Conservation (phyloP, 2,888 invertebrate species). For the Hoplodrina blanda region DNA sequence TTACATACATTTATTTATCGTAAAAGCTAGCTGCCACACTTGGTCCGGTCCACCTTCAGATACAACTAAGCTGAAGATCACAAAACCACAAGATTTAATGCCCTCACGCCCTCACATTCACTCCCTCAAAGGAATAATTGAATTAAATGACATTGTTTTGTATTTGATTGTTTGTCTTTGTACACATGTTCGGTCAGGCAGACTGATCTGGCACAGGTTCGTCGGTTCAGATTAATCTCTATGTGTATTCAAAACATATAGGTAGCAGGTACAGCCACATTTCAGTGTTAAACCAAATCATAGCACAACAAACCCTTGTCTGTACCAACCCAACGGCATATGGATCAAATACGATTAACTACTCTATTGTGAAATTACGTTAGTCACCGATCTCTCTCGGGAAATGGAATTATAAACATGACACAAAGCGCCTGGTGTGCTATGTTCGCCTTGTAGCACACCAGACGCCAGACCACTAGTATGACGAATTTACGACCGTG, state of each 20-base stretch:
- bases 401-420: constrained; percentile 68
- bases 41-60: neutral
- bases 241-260: neutral
- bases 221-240: neutral
- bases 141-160: neutral
- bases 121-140: constrained; percentile 10
- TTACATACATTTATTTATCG: neutral
- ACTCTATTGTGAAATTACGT: constrained; percentile 45
- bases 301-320: constrained; percentile 30
- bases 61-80: neutral
- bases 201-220: neutral
- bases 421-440: constrained; percentile 46
- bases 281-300: constrained; percentile 24
- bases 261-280: neutral
- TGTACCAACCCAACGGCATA: constrained; percentile 30
- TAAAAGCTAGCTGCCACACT: neutral
- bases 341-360: constrained; percentile 51
- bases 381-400: constrained; percentile 55
- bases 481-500: constrained; percentile 26
- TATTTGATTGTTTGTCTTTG: neutral
- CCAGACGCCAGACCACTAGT: constrained; percentile 23
- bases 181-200: constrained; percentile 2
- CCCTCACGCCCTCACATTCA: neutral
- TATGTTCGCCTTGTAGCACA: constrained; percentile 54
- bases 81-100: constrained; percentile 3